Conservation (phyloP, 2,113 vertebrate genomes). For the Platichthys stellatus region DNA sequence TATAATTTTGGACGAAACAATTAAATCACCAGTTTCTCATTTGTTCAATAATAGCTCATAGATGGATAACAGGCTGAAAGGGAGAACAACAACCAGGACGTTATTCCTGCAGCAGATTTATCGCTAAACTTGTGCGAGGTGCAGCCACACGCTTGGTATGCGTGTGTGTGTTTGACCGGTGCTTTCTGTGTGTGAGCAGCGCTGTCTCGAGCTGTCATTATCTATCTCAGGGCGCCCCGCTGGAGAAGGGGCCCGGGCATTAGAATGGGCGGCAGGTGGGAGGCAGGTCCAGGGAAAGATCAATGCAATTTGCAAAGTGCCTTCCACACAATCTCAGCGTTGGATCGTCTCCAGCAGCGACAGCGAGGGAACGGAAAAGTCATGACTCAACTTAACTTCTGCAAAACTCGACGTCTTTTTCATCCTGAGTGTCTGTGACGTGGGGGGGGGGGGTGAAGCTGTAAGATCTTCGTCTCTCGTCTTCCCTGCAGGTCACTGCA, state of each 20-base stretch:
- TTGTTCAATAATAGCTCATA: background rate
- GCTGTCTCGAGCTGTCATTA: constrained; percentile 54
- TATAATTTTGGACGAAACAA: too few relatives aligned
- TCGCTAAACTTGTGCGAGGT: background rate
- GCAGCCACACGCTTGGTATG: constrained; percentile 31
- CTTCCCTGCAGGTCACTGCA: background rate
- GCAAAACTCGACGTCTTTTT: constrained; percentile 50
- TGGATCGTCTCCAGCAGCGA: constrained; percentile 59
- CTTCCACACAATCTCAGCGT: constrained; percentile 65
- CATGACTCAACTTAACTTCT: constrained; percentile 64
- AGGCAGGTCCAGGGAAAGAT: constrained; percentile 69
- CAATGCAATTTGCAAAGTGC: constrained; percentile 75
- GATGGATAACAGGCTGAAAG: background rate
- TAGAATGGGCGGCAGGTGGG: constrained; percentile 69
- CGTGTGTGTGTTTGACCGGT: constrained; percentile 11
- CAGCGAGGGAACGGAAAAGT: constrained; percentile 54
- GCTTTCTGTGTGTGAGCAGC: constrained; percentile 1
- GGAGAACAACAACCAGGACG: background rate
- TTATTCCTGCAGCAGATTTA: background rate
- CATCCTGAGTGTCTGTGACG: background rate
- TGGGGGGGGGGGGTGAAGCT: background rate
- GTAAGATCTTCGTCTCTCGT: constrained; percentile 10
- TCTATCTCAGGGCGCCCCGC: constrained; percentile 19
- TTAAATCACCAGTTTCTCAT: too few relatives aligned
- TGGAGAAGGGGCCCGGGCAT: constrained; percentile 42